Conservation (phyloP, 2,888 invertebrate species). For the Orthosia cruda region DNA sequence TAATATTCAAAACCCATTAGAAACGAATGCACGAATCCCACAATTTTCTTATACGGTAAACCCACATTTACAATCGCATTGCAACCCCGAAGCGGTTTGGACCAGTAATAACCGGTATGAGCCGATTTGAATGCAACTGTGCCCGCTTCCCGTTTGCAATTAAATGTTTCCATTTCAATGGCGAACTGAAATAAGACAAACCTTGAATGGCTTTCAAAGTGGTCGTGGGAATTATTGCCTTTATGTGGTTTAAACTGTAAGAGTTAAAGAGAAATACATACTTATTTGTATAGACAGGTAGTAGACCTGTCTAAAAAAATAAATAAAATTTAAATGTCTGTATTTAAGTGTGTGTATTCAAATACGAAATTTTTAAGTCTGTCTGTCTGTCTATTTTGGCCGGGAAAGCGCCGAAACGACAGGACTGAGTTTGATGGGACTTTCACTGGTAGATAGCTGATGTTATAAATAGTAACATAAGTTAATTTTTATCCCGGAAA, state of each 20-base stretch:
- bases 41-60: slow-evolving; percentile 44
- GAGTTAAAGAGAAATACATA: background rate
- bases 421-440: too few relatives aligned
- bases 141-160: slow-evolving; percentile 78
- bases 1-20: slow-evolving; percentile 34
- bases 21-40: slow-evolving; percentile 21
- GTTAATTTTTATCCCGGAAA: too few relatives aligned
- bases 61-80: slow-evolving; percentile 55
- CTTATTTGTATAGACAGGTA: background rate
- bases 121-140: slow-evolving; percentile 79
- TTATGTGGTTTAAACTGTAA: slow-evolving; percentile 12
- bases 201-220: slow-evolving; percentile 67
- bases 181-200: slow-evolving; percentile 76
- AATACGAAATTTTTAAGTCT: too few relatives aligned
- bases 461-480: too few relatives aligned
- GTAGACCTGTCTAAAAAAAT: too few relatives aligned
- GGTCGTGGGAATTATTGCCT: slow-evolving; percentile 48
- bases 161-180: slow-evolving; percentile 84
- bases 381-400: too few relatives aligned
- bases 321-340: too few relatives aligned
- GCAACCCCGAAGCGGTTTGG: slow-evolving; percentile 63
- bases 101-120: slow-evolving; percentile 75
- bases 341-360: too few relatives aligned
- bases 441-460: too few relatives aligned
- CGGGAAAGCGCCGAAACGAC: too few relatives aligned